These are phyloP conservation scores for Budorcas taxicolor DNA, from an alignment of 2,113 vertebrate genomes.

Conservation along the genomic window DNA sequence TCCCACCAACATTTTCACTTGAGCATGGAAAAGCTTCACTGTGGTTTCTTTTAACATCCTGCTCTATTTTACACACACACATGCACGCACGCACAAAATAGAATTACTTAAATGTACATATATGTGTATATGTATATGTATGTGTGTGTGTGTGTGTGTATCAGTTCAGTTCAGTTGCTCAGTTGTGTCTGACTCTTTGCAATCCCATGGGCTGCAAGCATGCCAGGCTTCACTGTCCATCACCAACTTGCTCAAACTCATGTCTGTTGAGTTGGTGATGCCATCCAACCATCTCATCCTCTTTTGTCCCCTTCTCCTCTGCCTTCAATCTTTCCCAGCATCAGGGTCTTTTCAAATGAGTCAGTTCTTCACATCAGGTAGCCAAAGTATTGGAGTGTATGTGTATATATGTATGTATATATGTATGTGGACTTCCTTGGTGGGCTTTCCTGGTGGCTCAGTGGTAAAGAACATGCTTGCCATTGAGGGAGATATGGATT, in stretches of 20 bases:
- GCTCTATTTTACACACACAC: neutral
- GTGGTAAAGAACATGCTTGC: neutral
- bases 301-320: neutral
- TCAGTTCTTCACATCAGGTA: neutral
- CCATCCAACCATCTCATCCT: neutral
- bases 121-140: neutral
- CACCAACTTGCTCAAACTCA: neutral
- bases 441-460: neutral
- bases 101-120: neutral
- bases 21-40: neutral
- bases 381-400: neutral
- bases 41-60: conserved; percentile 31
- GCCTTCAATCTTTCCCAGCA: neutral
- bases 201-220: neutral
- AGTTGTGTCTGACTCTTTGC: neutral
- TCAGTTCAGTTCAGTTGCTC: neutral
- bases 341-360: neutral
- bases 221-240: neutral
- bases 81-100: neutral
- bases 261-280: neutral
- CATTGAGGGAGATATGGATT: neutral
- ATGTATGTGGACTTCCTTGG: neutral
- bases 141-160: neutral
- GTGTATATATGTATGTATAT: too few relatives aligned
- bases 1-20: neutral